Evolutionary conservation across 2,113 vertebrate genomes (phyloP), one percentile per base, ranked within the genome.

Genomic region (Plecotus auritus): DNA sequence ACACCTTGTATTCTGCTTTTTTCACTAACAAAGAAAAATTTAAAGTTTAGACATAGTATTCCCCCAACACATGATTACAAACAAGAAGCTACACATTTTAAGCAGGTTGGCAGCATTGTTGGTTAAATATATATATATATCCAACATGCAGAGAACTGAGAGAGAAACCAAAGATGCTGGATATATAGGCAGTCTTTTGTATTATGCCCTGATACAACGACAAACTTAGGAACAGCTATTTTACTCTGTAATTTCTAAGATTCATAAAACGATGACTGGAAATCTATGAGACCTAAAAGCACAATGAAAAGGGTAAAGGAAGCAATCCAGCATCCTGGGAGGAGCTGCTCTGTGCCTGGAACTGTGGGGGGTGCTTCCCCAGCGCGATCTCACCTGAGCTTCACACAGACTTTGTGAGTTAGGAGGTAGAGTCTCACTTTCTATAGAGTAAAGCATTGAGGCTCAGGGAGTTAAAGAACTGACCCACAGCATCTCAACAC

Each of bases 31-130:
- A 77, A 72, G 37, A 94, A 74, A 47, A 35, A 77, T 28, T 54
- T 85, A 85, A 56, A 85, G 28, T 17, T 81, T 89, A 86, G n/a
- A 35, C 7, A 66, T 26, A 82, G 11, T 47, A 91, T 56, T 49
- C n/a, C 35, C 14, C 16, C 42, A 61, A 54, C 30, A 74, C 28
- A 69, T 26, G 64, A 90, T 92, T 74, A 80, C 28, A 90, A 42
- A 81, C 8, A 85, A 88, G 70, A 92, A 88, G 70, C 66, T 84
- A 54, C 67, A 42, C 32, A 30, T 82, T 85, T 96, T 93, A 66
- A 85, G 59, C 35, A 72, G 18, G n/a, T 73, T 61, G 72, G 14
- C 17, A 47, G 9, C 8, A 35, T 84, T 78, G 7, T 59, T 40
- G 7, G 47, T 82, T 40, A n/a, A 91, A 88, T 20, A 40, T 40